Percentiles rank a stretch among this genome's conserved stretches.
Evolutionary conservation across 2,797 vertebrate species (phyloP).

Genomic region (Rhincodon typus): DNA sequence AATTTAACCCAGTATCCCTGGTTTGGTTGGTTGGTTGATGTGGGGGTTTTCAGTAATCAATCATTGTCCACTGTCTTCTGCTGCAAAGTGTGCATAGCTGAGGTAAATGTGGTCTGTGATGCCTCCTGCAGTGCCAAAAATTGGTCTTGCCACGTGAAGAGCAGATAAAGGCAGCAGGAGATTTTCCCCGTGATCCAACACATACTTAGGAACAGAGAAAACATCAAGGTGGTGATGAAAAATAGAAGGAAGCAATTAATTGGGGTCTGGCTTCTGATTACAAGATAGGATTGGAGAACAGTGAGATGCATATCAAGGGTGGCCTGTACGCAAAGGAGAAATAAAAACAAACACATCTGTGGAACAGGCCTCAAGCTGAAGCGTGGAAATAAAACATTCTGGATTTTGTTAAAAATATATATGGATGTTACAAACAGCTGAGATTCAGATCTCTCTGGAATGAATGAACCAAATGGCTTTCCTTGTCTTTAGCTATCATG

Average conservation of each 20-base stretch:
- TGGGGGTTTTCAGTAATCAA: no score
- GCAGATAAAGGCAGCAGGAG: not conserved
- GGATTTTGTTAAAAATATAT: no score
- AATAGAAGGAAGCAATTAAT: not conserved
- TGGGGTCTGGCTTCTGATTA: not conserved
- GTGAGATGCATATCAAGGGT: not conserved
- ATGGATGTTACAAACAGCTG: no score
- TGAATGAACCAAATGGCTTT: no score
- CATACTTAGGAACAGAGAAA: not conserved
- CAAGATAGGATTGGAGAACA: not conserved
- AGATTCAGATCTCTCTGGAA: no score
- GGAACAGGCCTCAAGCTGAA: no score
- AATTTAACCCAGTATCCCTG: not conserved
- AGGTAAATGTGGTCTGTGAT: not conserved
- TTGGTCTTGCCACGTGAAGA: not conserved
- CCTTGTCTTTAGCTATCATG: no score
- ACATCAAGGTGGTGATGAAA: not conserved
- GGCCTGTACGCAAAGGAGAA: not conserved
- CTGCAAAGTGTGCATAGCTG: not conserved
- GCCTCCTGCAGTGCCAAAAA: not conserved
- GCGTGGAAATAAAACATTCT: no score
- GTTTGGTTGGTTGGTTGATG: not conserved
- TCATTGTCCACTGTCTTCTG: not conserved
- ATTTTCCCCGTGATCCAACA: not conserved
- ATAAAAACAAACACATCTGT: not conserved